A percentile compares a stretch with the other conserved stretches of the same genome.
phyloP scores from a whole-genome alignment of 64 coral and sea anemone genomes.

The Porites australiensis region DNA sequence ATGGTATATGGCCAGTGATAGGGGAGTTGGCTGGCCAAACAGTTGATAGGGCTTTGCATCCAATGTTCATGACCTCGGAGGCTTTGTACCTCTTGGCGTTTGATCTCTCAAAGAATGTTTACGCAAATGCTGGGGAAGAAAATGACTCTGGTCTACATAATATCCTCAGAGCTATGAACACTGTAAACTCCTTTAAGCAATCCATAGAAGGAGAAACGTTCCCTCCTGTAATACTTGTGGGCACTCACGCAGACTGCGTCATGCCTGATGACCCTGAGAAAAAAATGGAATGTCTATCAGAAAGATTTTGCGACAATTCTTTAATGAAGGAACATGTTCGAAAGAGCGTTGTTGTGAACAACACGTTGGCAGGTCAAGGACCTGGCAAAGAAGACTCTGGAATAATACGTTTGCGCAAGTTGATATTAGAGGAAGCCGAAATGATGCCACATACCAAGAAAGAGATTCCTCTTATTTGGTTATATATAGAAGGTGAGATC shows the following conservation, averaged over 20 bases:
- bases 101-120: constrained; percentile 18
- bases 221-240: neutral
- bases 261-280: neutral
- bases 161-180: constrained; percentile 11
- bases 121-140: neutral
- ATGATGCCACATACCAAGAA: constrained; percentile 32
- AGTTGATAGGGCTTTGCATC: constrained; percentile 11
- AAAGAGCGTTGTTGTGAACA: neutral
- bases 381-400: neutral
- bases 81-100: constrained; percentile 32
- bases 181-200: neutral
- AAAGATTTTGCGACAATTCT: neutral
- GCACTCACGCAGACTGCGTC: constrained; percentile 7
- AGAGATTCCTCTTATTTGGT: constrained; percentile 4
- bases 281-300: neutral
- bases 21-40: constrained; percentile 23
- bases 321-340: neutral
- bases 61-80: constrained; percentile 32
- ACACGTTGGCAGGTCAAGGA: neutral
- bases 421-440: neutral
- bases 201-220: neutral
- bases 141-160: neutral
- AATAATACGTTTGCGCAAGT: neutral
- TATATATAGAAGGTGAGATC: constrained; percentile 19
- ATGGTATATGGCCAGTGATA: constrained; percentile 2